Evolutionary conservation across 2,888 invertebrate genomes (phyloP).

Genomic region (Leptothorax acervorum): DNA sequence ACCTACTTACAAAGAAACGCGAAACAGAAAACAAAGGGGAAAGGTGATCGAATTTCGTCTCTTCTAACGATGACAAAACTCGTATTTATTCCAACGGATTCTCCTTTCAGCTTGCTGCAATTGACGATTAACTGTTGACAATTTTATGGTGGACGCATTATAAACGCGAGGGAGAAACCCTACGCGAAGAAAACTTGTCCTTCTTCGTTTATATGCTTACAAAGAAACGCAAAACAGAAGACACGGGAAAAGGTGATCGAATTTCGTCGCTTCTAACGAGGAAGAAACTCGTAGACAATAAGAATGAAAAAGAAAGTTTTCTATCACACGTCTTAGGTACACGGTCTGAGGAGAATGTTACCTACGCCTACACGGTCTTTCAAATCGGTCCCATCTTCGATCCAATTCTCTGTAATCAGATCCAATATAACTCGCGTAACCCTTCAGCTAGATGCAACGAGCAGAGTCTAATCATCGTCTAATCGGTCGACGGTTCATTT

Average conservation of each 20-base stretch:
- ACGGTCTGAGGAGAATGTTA: background rate
- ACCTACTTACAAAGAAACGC: background rate
- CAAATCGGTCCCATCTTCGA: conserved; percentile 42
- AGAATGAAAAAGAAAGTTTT: conserved; percentile 14
- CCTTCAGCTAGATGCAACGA: conserved; percentile 45
- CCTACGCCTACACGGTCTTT: conserved; percentile 16
- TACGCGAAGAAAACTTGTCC: background rate
- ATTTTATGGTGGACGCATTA: background rate
- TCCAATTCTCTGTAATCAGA: conserved; percentile 50
- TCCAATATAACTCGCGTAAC: conserved; percentile 52
- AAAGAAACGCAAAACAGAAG: background rate
- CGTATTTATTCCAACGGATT: background rate
- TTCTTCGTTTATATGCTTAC: background rate
- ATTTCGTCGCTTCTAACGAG: background rate
- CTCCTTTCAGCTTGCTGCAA: background rate
- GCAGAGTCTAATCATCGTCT: conserved; percentile 52
- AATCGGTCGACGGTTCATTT: conserved; percentile 49
- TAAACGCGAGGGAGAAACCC: background rate
- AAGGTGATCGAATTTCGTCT: background rate
- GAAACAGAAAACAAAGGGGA: background rate
- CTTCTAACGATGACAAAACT: background rate
- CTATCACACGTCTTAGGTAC: background rate
- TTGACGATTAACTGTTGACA: background rate
- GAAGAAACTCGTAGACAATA: background rate
- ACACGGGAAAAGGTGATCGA: background rate